A percentile compares a stretch with the other conserved stretches of the same genome.
phyloP scores from a whole-genome alignment of 2,113 vertebrate genomes.

The Rhizomys pruinosus region DNA sequence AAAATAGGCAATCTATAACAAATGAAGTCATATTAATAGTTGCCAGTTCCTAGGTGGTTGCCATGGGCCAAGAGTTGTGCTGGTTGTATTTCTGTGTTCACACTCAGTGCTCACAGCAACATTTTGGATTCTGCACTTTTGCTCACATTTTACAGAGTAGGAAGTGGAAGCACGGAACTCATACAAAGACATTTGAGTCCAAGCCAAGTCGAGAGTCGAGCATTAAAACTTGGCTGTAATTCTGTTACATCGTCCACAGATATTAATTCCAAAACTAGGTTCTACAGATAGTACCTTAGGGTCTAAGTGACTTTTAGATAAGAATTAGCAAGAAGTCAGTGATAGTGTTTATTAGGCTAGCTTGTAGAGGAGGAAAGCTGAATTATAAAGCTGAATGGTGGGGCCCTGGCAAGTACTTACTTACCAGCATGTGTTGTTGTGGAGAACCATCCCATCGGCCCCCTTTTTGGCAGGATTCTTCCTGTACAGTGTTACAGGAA shows the following conservation, averaged over 20 bases:
- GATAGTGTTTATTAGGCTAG: not conserved
- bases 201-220: not conserved
- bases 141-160: not conserved
- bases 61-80: not conserved
- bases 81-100: not conserved
- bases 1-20: not conserved
- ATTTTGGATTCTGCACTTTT: constrained; percentile 11
- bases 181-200: not conserved
- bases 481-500: constrained; percentile 42
- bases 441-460: constrained; percentile 35
- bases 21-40: not conserved
- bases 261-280: not conserved
- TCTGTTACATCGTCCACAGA: not conserved
- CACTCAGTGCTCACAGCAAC: constrained; percentile 21
- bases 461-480: constrained; percentile 56
- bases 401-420: constrained; percentile 57
- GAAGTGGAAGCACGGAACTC: constrained; percentile 7
- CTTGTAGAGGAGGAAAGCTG: not conserved
- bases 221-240: not conserved
- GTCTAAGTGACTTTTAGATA: not conserved
- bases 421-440: constrained; percentile 2
- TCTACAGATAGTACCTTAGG: not conserved
- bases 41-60: not conserved
- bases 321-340: not conserved
- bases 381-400: constrained; percentile 23